Percentiles rank a stretch among this genome's conserved stretches.
Conservation (phyloP, 1,140 invertebrate species). For the Mya arenaria region DNA sequence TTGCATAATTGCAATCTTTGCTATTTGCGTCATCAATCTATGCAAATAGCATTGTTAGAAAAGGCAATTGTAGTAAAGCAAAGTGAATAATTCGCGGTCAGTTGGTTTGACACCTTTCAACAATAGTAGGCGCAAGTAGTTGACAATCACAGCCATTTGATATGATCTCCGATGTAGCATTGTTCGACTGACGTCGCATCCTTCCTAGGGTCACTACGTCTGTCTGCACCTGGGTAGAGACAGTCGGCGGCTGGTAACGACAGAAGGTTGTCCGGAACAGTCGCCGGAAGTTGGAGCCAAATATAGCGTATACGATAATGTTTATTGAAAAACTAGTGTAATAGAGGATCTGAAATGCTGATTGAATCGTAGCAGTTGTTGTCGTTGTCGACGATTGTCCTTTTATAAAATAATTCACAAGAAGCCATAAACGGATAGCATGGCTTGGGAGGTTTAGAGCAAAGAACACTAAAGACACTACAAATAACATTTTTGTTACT, state of each 20-base stretch:
- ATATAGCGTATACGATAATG: conserved; percentile 87
- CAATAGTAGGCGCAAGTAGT: too few relatives aligned
- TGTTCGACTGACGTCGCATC: background rate
- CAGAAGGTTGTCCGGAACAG: conserved; percentile 60
- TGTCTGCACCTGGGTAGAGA: background rate
- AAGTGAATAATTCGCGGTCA: too few relatives aligned
- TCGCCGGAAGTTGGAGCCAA: conserved; percentile 63
- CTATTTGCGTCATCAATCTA: too few relatives aligned
- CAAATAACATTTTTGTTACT: conserved; percentile 38
- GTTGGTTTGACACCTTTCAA: too few relatives aligned
- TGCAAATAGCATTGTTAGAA: too few relatives aligned
- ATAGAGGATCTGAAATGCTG: conserved; percentile 85
- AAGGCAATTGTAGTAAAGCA: too few relatives aligned
- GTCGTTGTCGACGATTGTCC: conserved; percentile 69
- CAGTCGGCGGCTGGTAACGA: background rate
- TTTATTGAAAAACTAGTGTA: conserved; percentile 92
- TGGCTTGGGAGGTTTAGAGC: conserved; percentile 59
- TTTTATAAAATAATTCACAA: conserved; percentile 4
- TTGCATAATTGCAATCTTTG: too few relatives aligned
- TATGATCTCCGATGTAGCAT: too few relatives aligned
- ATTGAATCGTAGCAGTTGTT: conserved; percentile 63
- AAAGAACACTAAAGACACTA: conserved; percentile 33
- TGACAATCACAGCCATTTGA: too few relatives aligned
- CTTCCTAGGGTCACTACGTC: conserved; percentile 34
- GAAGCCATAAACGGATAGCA: conserved; percentile 31